Evolutionary conservation across 2,113 vertebrate genomes (phyloP).

Genomic region (Narcine bancroftii): DNA sequence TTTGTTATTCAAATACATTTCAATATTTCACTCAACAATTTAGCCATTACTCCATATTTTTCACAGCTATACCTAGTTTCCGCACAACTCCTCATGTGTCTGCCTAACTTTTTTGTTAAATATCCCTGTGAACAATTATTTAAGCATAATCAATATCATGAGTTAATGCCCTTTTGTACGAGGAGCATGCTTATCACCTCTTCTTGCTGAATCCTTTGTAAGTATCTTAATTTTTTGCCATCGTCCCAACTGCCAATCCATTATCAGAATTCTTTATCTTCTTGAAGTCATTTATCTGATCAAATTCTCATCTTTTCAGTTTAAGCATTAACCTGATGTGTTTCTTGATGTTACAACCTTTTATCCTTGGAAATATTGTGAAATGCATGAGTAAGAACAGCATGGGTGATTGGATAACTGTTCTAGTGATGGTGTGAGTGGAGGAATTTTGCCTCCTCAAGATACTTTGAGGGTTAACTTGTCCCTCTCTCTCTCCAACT

Average conservation of each 20-base stretch:
- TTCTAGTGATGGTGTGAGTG: no score
- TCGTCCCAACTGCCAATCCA: neutral
- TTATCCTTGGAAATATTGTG: neutral
- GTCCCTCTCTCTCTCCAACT: no score
- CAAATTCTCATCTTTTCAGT: neutral
- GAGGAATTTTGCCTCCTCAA: no score
- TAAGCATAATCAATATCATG: neutral
- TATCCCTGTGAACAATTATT: neutral
- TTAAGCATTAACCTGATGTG: neutral
- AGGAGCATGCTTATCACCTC: neutral
- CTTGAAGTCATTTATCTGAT: neutral
- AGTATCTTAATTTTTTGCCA: neutral
- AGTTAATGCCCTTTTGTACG: neutral
- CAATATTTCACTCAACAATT: neutral
- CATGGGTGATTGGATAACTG: no score
- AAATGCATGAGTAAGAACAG: no score
- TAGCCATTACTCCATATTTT: neutral
- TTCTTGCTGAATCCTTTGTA: neutral
- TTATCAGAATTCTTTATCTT: neutral
- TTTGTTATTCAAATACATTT: neutral
- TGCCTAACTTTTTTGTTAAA: neutral
- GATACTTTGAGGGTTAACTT: no score
- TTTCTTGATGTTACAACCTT: neutral
- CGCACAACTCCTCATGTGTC: neutral
- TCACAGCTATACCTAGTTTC: neutral